Evolutionary conservation across 2,797 vertebrate species (phyloP), one percentile per base, ranked within the genome.

Genomic region (Oreochromis mossambicus): DNA sequence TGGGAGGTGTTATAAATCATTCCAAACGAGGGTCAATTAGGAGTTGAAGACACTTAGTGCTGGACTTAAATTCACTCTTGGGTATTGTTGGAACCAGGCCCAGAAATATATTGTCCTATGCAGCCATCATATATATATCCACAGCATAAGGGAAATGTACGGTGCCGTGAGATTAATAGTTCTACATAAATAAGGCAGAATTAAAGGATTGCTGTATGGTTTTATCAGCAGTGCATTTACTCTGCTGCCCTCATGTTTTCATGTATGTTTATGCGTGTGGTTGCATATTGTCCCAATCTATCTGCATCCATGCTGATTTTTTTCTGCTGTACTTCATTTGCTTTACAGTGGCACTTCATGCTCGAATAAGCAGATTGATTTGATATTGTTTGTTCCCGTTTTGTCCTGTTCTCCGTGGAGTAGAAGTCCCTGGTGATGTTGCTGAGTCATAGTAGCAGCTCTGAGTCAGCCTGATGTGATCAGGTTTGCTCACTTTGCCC

Each of bases 1-100:
- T 32, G 90, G 93, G 92, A 82, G 82, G 58, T 58, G 43, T 88
- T 41, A 95, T 96, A 93, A 95, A 96, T 96, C 96, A 96, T 84
- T 78, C 55, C 79, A 91, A 95, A 95, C 78, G 77, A 95, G 95
- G 91, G 93, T 95, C 95, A 94, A 93, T 96, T 95, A 95, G 91
- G 90, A 93, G 86, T 83, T 77, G 86, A 61, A 92, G 93, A 94
- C 91, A 87, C 89, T 91, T 86, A 86, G 85, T 79, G 73, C 90
- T 83, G 87, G 88, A 93, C 88, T 91, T 90, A 92, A 94, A 92
- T 86, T 93, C 92, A 90, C 94, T 92, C 94, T 86, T 80, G 95
- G 94, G 94, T 83, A 84, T 91, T 82, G 82, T 89, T 96, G 94
- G 94, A 95, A 17, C 29, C 43, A 7, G 36, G 91, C 94, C 95